A percentile compares a stretch with the other conserved stretches of the same genome.
Evolutionary conservation across 2,888 invertebrate genomes (phyloP).

Genomic region (Melanchra persicariae): DNA sequence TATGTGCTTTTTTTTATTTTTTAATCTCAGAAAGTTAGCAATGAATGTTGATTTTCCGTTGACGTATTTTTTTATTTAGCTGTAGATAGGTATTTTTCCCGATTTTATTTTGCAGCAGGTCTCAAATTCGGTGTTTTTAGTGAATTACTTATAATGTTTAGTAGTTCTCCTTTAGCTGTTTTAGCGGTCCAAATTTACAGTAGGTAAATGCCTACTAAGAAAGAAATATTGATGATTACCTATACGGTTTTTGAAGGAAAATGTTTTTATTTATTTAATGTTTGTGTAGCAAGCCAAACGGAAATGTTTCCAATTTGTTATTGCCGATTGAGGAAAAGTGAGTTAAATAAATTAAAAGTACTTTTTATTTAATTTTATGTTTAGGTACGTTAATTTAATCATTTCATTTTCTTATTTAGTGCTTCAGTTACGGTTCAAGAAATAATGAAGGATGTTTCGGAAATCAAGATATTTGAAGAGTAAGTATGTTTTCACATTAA

Average conservation of each 20-base stretch:
- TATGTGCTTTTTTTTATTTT: not conserved
- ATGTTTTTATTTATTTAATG: constrained; percentile 40
- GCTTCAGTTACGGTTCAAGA: constrained; percentile 64
- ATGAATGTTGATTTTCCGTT: not conserved
- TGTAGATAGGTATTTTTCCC: not conserved
- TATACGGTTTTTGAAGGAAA: not conserved
- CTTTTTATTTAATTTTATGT: not conserved
- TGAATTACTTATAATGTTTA: no score
- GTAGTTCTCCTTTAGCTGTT: not conserved
- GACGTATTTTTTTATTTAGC: not conserved
- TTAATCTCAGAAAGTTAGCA: not conserved
- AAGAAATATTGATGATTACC: no score
- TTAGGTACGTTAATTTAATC: not conserved
- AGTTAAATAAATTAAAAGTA: constrained; percentile 48
- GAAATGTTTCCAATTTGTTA: constrained; percentile 64
- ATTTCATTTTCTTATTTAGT: constrained; percentile 63
- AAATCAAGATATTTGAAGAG: constrained; percentile 69
- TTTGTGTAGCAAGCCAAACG: constrained; percentile 70
- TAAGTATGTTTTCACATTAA: constrained; percentile 67
- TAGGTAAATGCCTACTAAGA: no score
- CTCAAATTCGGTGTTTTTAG: not conserved
- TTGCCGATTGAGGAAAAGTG: constrained; percentile 73
- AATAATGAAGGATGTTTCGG: constrained; percentile 56
- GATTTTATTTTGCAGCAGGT: not conserved
- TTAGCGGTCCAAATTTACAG: no score